Percentiles rank a stretch among this genome's conserved stretches.
These are phyloP conservation scores for Lutraria lutraria DNA, from an alignment of 2,888 invertebrate genomes.

Conservation along the genomic window DNA sequence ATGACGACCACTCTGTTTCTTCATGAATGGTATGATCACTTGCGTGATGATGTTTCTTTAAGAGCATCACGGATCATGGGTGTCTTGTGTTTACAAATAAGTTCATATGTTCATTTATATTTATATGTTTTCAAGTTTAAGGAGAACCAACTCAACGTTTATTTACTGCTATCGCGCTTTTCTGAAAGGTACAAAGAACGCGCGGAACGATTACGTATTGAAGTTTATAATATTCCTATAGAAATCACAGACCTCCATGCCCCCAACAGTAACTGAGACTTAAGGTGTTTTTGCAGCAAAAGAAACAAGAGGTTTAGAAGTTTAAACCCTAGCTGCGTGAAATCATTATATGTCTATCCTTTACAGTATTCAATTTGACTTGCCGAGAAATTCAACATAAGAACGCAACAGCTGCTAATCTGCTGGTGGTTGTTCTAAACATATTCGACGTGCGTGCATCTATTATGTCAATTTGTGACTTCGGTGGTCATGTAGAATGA, in stretches of 20 bases:
- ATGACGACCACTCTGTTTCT: not conserved
- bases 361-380: no score
- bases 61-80: not conserved
- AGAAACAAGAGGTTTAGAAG: no score
- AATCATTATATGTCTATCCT: no score
- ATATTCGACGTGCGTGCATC: no score
- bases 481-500: no score
- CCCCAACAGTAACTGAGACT: no score
- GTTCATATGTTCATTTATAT: not conserved
- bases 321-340: no score
- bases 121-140: slow-evolving; percentile 9
- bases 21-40: not conserved
- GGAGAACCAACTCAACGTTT: not conserved
- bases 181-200: not conserved
- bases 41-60: not conserved
- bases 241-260: not conserved
- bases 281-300: no score
- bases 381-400: no score
- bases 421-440: no score
- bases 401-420: no score
- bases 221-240: not conserved
- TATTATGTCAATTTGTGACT: no score
- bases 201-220: not conserved
- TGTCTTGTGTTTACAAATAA: not conserved
- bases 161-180: not conserved